phyloP scores from a whole-genome alignment of 2,888 invertebrate species.

The Platypus cylindrus region DNA sequence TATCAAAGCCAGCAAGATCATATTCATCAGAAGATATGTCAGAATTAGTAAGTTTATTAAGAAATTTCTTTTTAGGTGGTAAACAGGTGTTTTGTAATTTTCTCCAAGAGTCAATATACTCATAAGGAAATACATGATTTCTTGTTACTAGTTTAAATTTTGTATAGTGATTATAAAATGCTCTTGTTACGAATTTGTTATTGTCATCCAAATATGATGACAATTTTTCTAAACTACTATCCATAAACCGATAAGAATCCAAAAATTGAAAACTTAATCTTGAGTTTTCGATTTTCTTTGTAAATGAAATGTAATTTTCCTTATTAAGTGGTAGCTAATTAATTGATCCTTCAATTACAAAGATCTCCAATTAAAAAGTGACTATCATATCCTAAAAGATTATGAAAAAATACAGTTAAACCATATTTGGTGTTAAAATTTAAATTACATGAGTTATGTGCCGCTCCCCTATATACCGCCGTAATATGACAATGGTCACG shows the following conservation, averaged over 20 bases:
- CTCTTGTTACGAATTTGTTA: constrained; percentile 11
- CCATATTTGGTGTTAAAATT: not conserved
- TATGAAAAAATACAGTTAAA: not conserved
- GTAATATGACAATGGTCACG: constrained; percentile 2
- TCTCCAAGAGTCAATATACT: constrained; percentile 2
- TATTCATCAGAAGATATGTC: constrained; percentile 3
- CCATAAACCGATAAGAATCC: constrained; percentile 20
- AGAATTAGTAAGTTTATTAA: constrained; percentile 2
- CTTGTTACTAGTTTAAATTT: not conserved
- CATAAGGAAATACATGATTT: constrained; percentile 4
- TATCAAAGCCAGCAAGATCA: constrained; percentile 2
- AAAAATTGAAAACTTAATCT: constrained; percentile 17
- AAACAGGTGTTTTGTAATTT: not conserved
- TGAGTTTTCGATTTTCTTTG: constrained; percentile 11
- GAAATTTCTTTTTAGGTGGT: constrained; percentile 2
- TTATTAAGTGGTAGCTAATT: not conserved
- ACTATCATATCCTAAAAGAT: not conserved
- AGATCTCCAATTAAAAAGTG: constrained; percentile 15
- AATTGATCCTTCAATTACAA: not conserved
- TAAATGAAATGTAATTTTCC: not conserved
- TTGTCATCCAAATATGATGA: constrained; percentile 15
- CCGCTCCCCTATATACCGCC: not conserved
- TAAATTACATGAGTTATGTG: constrained; percentile 1
- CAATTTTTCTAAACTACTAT: constrained; percentile 18
- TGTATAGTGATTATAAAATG: not conserved